Evolutionary conservation across 2,888 invertebrate species (phyloP), one percentile per base, ranked within the genome.

Genomic region (Lasioglossum malachurum): DNA sequence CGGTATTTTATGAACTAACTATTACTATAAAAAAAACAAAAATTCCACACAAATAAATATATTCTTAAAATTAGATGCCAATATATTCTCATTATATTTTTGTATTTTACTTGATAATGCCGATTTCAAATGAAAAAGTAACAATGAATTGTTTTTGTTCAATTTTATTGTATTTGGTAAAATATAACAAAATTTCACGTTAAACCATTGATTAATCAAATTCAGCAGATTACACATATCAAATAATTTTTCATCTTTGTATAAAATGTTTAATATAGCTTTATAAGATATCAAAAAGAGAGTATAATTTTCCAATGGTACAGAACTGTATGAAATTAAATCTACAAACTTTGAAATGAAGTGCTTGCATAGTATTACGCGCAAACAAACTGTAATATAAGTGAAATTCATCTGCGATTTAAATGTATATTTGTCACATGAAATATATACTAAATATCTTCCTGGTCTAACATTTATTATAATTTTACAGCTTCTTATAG

Each of bases 351-450:
- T n/a, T 35, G 19, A 38, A 44, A 35, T 31, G 57, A 60, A 60
- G 41, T 71, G 10, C 80, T 44, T 10, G 2, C 67, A 46, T 16
- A 31, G 38, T 35, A 31, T 71, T 41, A 27, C 41, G n/a, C 5
- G 16, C 19, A 35, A 35, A 35, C 35, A 7, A 31, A 10, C 16
- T 82, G 27, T 78, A 73, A 72, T 73, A 31, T 19, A 41, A 27
- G 31, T 73, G 46, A 74, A 19, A 44, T 74, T 49, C 35, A 23
- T 31, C 64, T 16, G 38, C n/a, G 19, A 4, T 64, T 73, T 64
- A 73, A 67, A 7, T 53, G 38, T 79, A 82, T 35, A 67, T 53
- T 80, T 74, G 35, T 44, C n/a, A 69, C 38, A 74, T 46, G n/a
- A 57, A 57, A 57, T 35, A 69, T 57, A 69, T 49, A 44, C 35